Evolutionary conservation across 2,113 vertebrate genomes (phyloP), one percentile per base, ranked within the genome.

Genomic region (Trogon surrucura): DNA sequence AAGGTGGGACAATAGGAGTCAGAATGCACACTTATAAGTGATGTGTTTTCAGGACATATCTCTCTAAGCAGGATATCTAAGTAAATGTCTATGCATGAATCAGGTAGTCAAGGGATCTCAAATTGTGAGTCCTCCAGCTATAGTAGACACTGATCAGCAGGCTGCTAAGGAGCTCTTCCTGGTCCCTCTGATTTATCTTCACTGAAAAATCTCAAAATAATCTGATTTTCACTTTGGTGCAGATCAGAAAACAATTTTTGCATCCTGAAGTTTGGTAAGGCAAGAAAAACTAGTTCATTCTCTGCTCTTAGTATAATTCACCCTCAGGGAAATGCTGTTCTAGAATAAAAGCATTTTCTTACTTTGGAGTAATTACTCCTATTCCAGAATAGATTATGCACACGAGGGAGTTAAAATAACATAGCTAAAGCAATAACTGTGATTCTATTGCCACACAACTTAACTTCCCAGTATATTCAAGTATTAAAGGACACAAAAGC

Each of bases 301-400:
- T 69, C 80, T 89, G 56, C 53, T 91, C 19, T 95, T 72, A 50
- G 77, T 85, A 79, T 72, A 92, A 91, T 61, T 81, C 61, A 95
- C 34, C 95, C 83, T 81, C 30, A 48, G 93, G 93, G 95, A 92
- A 80, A 92, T 51, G 60, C 34, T 95, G 48, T n/a, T 95, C 93
- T 85, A 89, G 95, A 97, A 95, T 87, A 89, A 95, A 93, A 89
- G 77, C 86, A 72, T 87, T 91, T 73, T 88, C 78, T 94, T 94
- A 82, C 87, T 93, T 92, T 80, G 74, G 89, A 88, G 84, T 94
- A 91, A 95, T 89, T 95, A 95, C 84, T 94, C 66, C 58, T 96
- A 95, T 89, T 96, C 89, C 70, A 89, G 91, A 93, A 77, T 13
- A 91, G 85, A 93, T 84, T 92, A 94, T 69, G 85, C 78, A 94